Evolutionary conservation across 2,113 vertebrate species (phyloP).

Genomic region (Melanocharis versteri): DNA sequence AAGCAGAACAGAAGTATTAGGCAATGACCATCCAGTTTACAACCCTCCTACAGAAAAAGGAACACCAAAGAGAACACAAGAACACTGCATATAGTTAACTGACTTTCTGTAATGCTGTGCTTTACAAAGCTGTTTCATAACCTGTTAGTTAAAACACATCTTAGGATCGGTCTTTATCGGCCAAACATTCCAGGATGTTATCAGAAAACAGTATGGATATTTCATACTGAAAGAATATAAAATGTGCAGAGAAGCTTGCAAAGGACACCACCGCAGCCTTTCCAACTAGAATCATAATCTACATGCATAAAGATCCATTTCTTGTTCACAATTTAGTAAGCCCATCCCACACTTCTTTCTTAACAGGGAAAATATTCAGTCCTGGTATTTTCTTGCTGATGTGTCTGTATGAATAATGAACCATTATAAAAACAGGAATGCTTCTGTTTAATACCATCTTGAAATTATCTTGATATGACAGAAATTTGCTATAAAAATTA

Average conservation of each 20-base stretch:
- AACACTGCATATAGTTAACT: not conserved
- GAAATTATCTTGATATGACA: constrained; percentile 8
- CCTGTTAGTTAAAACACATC: not conserved
- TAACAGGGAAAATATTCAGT: not conserved
- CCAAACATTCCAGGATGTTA: not conserved
- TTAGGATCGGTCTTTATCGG: not conserved
- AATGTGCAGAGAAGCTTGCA: not conserved
- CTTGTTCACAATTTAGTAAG: not conserved
- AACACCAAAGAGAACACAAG: not conserved
- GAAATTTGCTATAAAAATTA: not conserved
- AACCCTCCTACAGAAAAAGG: not conserved
- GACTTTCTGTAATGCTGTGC: not conserved
- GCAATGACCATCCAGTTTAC: not conserved
- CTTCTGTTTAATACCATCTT: not conserved
- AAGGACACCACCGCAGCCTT: not conserved
- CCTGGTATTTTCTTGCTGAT: not conserved
- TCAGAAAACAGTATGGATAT: not conserved
- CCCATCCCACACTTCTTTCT: not conserved
- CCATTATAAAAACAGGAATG: not conserved
- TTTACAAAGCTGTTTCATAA: not conserved
- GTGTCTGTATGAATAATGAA: not conserved
- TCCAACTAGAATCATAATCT: not conserved
- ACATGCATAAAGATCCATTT: not conserved
- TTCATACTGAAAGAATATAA: not conserved
- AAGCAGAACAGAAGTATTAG: not conserved